Percentiles rank a stretch among this genome's conserved stretches.
phyloP scores from a whole-genome alignment of 2,888 invertebrate genomes.

The Polyommatus icarus region DNA sequence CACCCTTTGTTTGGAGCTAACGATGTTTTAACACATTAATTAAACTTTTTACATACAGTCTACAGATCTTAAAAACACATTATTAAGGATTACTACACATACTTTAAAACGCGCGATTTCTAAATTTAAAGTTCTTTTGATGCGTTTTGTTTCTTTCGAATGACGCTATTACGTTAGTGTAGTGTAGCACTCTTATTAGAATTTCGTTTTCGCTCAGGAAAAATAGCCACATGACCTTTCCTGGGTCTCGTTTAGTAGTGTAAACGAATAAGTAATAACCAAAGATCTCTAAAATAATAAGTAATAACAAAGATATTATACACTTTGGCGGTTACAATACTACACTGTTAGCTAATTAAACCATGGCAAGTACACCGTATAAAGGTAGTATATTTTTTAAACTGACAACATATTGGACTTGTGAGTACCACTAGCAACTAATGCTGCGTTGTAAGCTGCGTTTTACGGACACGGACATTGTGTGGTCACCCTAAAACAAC shows the following conservation, averaged over 20 bases:
- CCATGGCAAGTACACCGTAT: no score
- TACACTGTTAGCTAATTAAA: no score
- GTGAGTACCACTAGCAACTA: neutral
- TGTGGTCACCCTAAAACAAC: neutral
- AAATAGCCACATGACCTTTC: no score
- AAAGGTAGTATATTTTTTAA: no score
- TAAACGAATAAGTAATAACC: no score
- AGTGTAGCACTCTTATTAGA: neutral
- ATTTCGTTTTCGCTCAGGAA: no score
- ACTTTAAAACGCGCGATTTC: neutral
- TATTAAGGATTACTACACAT: neutral
- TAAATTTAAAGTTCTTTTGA: neutral
- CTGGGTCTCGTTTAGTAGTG: no score
- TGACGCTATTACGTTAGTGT: no score
- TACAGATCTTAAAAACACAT: conserved; percentile 9
- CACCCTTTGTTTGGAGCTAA: conserved; percentile 11
- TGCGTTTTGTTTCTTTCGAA: no score
- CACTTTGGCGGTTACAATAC: no score
- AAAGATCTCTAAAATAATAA: no score
- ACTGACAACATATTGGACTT: neutral
- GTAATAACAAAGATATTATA: no score
- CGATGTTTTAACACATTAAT: conserved; percentile 22
- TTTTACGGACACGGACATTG: neutral
- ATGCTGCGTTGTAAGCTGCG: neutral
- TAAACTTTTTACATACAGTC: conserved; percentile 20